Evolutionary conservation across 2,113 vertebrate species (phyloP).

Genomic region (Laterallus jamaicensis): DNA sequence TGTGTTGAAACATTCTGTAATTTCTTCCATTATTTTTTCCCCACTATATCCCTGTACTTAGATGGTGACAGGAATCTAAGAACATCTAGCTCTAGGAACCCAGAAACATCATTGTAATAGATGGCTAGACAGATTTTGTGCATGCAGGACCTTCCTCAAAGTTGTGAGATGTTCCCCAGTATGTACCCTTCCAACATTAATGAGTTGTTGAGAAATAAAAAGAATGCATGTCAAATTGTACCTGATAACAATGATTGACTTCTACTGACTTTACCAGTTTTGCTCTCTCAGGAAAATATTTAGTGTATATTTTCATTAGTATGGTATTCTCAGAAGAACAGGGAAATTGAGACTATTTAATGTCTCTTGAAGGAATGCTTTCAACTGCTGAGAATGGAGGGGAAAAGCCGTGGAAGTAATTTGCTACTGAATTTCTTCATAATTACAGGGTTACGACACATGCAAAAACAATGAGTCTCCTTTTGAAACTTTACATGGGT

Average conservation of each 20-base stretch:
- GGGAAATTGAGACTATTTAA: slow-evolving; percentile 45
- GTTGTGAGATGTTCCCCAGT: background rate
- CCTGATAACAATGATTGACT: background rate
- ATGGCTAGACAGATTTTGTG: background rate
- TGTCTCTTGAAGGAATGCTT: slow-evolving; percentile 61
- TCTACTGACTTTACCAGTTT: slow-evolving; percentile 3
- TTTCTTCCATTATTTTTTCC: background rate
- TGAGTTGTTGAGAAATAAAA: background rate
- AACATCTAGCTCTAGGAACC: background rate
- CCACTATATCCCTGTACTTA: background rate
- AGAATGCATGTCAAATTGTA: background rate
- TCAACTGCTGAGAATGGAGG: slow-evolving; percentile 55
- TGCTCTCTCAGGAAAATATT: slow-evolving; percentile 13
- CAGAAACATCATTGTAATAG: background rate
- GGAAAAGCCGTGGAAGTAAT: slow-evolving; percentile 65
- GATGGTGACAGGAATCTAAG: background rate
- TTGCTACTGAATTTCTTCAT: slow-evolving; percentile 70
- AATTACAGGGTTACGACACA: slow-evolving; percentile 65
- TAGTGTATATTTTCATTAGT: slow-evolving; percentile 45
- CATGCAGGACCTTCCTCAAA: background rate
- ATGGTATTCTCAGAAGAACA: slow-evolving; percentile 27
- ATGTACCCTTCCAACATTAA: background rate
- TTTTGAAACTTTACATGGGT: slow-evolving; percentile 62
- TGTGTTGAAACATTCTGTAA: background rate
- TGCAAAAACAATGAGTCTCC: slow-evolving; percentile 65